Conservation (phyloP, 2,113 vertebrate species). For the Vanacampus margaritifer region DNA sequence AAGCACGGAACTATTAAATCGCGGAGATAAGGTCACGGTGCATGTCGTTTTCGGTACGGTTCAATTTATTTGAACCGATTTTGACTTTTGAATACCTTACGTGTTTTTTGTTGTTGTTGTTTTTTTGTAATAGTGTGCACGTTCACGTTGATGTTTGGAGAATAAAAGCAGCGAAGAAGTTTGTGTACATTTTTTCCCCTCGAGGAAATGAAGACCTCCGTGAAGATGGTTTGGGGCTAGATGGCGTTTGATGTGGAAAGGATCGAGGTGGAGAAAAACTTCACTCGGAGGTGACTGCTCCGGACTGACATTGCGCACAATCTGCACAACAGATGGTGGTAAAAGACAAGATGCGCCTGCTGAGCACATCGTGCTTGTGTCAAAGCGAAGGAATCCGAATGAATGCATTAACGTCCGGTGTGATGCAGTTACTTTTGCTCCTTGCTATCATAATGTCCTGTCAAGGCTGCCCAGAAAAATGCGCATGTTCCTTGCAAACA, state of each 20-base stretch:
- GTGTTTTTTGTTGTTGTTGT: neutral
- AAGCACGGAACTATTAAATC: constrained; percentile 6
- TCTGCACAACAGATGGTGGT: constrained; percentile 27
- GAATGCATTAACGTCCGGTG: constrained; percentile 12
- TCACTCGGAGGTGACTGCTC: constrained; percentile 14
- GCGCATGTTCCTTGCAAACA: constrained; percentile 80
- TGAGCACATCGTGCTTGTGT: constrained; percentile 27
- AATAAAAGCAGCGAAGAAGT: constrained; percentile 23
- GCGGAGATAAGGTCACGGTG: neutral
- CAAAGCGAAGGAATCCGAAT: constrained; percentile 10
- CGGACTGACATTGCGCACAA: constrained; percentile 28
- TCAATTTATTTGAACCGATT: neutral
- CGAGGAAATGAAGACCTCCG: constrained; percentile 41
- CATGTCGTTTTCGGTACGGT: constrained; percentile 6
- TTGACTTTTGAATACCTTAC: neutral
- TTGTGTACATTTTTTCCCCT: constrained; percentile 13
- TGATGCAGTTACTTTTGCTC: constrained; percentile 48
- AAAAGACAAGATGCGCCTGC: constrained; percentile 45
- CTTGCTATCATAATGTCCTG: constrained; percentile 50
- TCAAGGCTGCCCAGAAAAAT: constrained; percentile 76
- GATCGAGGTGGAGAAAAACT: constrained; percentile 49
- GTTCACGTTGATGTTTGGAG: too few relatives aligned
- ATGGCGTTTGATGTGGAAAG: constrained; percentile 31
- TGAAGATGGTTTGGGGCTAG: constrained; percentile 44
- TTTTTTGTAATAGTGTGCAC: neutral